Evolutionary conservation across 2,888 invertebrate genomes (phyloP).

Genomic region (Nesidiocoris tenuis): DNA sequence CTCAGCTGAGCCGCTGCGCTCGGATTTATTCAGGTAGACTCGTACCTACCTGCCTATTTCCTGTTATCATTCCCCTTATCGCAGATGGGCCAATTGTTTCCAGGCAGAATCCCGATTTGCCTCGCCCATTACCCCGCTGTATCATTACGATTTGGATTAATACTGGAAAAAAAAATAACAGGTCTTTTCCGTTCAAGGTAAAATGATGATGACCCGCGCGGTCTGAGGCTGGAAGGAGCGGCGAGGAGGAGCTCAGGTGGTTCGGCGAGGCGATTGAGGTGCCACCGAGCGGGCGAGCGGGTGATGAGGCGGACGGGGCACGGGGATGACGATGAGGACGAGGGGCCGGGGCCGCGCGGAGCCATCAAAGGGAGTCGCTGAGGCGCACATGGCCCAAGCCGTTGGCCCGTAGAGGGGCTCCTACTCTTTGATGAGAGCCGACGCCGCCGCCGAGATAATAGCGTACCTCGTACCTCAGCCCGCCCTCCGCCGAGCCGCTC

Average conservation of each 20-base stretch:
- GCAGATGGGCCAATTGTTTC: too few species aligned
- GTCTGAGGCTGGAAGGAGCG: neutral
- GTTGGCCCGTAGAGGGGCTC: constrained; percentile 31
- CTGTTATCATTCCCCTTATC: too few species aligned
- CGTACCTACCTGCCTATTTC: too few species aligned
- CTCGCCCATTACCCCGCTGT: too few species aligned
- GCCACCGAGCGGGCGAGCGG: neutral
- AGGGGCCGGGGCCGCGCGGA: constrained; percentile 9
- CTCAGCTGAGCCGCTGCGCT: too few species aligned
- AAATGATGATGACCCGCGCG: too few species aligned
- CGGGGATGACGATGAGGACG: neutral
- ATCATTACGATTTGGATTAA: too few species aligned
- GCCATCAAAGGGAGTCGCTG: constrained; percentile 23
- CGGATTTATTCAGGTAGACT: too few species aligned
- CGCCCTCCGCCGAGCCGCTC: neutral
- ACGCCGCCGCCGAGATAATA: constrained; percentile 38
- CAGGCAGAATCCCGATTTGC: too few species aligned
- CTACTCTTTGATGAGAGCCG: constrained; percentile 34
- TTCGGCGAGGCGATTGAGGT: neutral
- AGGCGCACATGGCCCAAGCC: constrained; percentile 38
- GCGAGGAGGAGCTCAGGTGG: neutral
- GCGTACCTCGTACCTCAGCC: neutral
- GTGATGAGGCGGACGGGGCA: neutral
- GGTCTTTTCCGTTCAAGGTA: too few species aligned
- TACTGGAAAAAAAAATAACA: too few species aligned